A percentile compares a stretch with the other conserved stretches of the same genome.
These are phyloP conservation scores for Parotocinclus haroldoi DNA, from an alignment of 2,797 vertebrate genomes.

Conservation along the genomic window DNA sequence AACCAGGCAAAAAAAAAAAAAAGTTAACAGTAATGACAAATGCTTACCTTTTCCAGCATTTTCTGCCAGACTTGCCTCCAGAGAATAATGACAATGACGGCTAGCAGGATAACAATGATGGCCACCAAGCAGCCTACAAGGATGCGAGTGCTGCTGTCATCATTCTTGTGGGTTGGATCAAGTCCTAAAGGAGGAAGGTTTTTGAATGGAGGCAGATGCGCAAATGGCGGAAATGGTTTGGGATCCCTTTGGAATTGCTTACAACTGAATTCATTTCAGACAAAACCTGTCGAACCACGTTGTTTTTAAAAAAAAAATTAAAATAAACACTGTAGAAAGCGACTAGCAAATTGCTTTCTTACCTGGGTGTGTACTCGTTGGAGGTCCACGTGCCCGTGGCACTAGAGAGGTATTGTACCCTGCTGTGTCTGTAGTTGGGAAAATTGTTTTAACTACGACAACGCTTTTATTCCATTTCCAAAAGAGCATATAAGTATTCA, in stretches of 20 bases:
- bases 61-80: constrained; percentile 98
- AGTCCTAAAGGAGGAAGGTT: constrained; percentile 53
- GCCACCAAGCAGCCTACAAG: constrained; percentile 94
- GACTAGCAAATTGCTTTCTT: constrained; percentile 1
- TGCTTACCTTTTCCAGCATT: constrained; percentile 92
- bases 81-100: constrained; percentile 94
- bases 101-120: constrained; percentile 89
- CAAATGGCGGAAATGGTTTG: no score
- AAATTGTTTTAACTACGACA: constrained; percentile 4
- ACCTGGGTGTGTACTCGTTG: constrained; percentile 70
- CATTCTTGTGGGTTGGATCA: constrained; percentile 90
- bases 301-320: no score
- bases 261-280: no score
- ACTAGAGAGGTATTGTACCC: constrained; percentile 89
- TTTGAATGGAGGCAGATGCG: background rate
- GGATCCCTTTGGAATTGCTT: no score
- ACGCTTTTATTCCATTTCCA: background rate
- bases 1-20: background rate
- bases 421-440: constrained; percentile 76
- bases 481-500: no score
- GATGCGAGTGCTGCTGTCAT: constrained; percentile 92
- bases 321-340: no score
- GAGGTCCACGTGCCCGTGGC: constrained; percentile 69
- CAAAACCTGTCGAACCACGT: no score
- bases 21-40: background rate